Conservation (phyloP, 2,113 vertebrate species). For the Otus sunia region DNA sequence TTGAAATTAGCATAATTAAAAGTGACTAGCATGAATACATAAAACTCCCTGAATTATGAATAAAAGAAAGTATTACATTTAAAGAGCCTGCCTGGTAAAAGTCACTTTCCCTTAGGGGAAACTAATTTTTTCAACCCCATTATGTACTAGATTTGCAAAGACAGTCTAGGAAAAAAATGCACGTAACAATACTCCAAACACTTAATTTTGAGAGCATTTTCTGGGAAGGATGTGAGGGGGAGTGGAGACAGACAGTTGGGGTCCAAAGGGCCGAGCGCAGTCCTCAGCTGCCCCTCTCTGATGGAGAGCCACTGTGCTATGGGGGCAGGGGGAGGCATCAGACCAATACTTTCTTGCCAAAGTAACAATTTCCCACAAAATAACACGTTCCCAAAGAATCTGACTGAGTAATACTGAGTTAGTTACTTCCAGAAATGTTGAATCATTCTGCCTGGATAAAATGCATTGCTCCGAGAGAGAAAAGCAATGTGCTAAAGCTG, state of each 20-base stretch:
- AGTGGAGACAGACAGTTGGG: background rate
- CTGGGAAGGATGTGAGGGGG: background rate
- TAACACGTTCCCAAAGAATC: background rate
- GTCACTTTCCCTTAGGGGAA: conserved; percentile 47
- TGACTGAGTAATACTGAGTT: background rate
- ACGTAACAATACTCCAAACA: background rate
- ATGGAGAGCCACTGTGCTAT: background rate
- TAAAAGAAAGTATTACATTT: background rate
- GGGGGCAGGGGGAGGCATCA: background rate
- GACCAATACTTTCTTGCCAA: background rate
- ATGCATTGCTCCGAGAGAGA: background rate
- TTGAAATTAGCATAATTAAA: conserved; percentile 35
- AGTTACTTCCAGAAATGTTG: background rate
- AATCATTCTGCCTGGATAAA: background rate
- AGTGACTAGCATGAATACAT: background rate
- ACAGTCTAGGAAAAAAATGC: background rate
- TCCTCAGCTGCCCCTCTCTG: background rate
- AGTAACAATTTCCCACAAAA: background rate
- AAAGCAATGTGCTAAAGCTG: background rate
- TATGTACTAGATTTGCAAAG: background rate
- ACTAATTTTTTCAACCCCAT: background rate
- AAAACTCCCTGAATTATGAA: background rate
- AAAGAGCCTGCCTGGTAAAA: conserved; percentile 8
- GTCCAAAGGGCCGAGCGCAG: background rate
- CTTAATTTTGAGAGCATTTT: background rate